A percentile compares a stretch with the other conserved stretches of the same genome.
phyloP scores from a whole-genome alignment of 2,888 invertebrate genomes.

The Eilema depressum region DNA sequence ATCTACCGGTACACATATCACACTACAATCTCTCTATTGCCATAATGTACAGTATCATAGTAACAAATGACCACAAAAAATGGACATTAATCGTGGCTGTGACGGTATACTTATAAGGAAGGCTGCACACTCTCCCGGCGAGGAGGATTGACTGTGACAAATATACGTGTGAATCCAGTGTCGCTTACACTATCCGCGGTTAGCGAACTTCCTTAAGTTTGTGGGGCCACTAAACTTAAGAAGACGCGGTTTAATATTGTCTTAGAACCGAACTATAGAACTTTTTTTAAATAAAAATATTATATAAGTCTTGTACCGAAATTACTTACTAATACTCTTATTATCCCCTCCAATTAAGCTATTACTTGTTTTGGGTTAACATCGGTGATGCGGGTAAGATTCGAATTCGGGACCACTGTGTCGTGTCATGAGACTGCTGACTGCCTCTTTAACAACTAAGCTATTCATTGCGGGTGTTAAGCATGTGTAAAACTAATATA shows the following conservation, averaged over 20 bases:
- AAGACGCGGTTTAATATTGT: slow-evolving; percentile 18
- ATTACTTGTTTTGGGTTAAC: too few relatives aligned
- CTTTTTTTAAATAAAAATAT: too few relatives aligned
- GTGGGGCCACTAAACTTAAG: slow-evolving; percentile 38
- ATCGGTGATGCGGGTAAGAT: too few relatives aligned
- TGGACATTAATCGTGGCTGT: slow-evolving; percentile 47
- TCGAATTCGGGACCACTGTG: too few relatives aligned
- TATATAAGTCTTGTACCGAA: too few relatives aligned
- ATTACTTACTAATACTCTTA: too few relatives aligned
- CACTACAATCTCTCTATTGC: not conserved
- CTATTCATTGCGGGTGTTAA: too few relatives aligned
- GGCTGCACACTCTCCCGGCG: slow-evolving; percentile 61
- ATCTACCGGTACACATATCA: not conserved
- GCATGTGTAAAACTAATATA: too few relatives aligned
- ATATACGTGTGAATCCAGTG: slow-evolving; percentile 67
- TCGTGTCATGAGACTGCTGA: too few relatives aligned
- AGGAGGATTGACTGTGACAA: slow-evolving; percentile 76
- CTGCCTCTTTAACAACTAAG: too few relatives aligned
- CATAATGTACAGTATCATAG: slow-evolving; percentile 25
- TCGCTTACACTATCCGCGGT: slow-evolving; percentile 55
- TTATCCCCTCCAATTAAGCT: too few relatives aligned
- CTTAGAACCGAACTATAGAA: too few relatives aligned
- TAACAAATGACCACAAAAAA: slow-evolving; percentile 49
- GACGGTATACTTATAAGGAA: slow-evolving; percentile 42
- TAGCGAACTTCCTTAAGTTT: slow-evolving; percentile 53